A percentile compares a stretch with the other conserved stretches of the same genome.
These are phyloP conservation scores for Eutolmus rufibarbis DNA, from an alignment of 2,888 invertebrate genomes.

Conservation along the genomic window DNA sequence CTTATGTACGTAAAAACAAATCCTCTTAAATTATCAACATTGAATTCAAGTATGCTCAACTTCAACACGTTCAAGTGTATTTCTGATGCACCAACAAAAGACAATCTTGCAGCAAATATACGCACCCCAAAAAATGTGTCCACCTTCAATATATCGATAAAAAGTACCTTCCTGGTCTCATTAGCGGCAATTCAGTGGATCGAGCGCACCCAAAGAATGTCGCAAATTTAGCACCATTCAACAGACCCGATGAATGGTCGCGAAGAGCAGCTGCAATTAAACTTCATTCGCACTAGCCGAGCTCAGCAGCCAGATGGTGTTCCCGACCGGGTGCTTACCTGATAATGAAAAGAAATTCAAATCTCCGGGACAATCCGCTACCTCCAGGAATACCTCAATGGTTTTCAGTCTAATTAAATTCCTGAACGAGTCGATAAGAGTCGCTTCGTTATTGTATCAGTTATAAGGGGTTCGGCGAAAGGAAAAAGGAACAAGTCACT, in stretches of 20 bases:
- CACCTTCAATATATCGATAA: not conserved
- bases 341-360: constrained; percentile 23
- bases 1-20: too few relatives aligned
- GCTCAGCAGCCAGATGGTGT: not conserved
- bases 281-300: not conserved
- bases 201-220: not conserved
- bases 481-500: not conserved
- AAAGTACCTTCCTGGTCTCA: not conserved
- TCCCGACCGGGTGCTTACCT: not conserved
- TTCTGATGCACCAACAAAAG: not conserved
- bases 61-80: not conserved
- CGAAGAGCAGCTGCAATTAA: not conserved
- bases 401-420: constrained; percentile 28
- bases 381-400: not conserved
- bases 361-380: not conserved
- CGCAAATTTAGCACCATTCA: not conserved
- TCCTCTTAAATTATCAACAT: too few relatives aligned
- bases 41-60: not conserved
- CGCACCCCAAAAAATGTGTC: not conserved
- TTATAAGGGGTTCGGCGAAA: not conserved
- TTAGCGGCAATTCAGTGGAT: not conserved
- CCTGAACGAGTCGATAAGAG: constrained; percentile 22
- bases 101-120: not conserved
- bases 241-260: not conserved
- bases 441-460: constrained; percentile 23